phyloP scores from a whole-genome alignment of 2,888 invertebrate genomes.

The Leptarthrus brevirostris region DNA sequence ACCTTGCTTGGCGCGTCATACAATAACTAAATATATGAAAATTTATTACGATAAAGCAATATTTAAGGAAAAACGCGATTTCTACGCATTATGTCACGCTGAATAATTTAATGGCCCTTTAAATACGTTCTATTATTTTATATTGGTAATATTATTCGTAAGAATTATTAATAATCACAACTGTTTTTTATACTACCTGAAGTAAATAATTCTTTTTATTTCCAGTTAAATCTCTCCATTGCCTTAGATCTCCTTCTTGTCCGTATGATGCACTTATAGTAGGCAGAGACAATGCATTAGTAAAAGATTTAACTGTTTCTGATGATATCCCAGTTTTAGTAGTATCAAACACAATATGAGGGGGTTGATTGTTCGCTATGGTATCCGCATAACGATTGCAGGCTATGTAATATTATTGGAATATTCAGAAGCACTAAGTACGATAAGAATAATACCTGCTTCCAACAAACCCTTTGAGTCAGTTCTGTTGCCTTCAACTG shows the following conservation, averaged over 20 bases:
- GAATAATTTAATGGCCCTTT: too few relatives aligned
- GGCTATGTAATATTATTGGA: constrained; percentile 71
- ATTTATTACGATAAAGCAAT: too few relatives aligned
- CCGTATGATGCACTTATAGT: constrained; percentile 89
- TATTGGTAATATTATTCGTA: too few relatives aligned
- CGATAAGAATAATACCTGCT: constrained; percentile 68
- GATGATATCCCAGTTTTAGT: constrained; percentile 84
- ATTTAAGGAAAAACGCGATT: too few relatives aligned
- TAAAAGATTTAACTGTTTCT: constrained; percentile 87
- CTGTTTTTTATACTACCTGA: constrained; percentile 67
- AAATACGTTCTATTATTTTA: too few relatives aligned
- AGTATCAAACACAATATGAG: constrained; percentile 84
- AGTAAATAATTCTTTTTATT: constrained; percentile 81
- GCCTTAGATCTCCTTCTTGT: constrained; percentile 82
- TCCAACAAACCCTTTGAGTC: constrained; percentile 79
- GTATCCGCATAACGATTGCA: constrained; percentile 79
- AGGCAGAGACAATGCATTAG: constrained; percentile 81
- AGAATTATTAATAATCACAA: not conserved
- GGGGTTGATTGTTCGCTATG: constrained; percentile 73
- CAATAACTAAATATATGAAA: too few relatives aligned
- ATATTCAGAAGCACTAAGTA: too few relatives aligned
- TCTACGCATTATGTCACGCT: too few relatives aligned
- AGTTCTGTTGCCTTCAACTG: constrained; percentile 77
- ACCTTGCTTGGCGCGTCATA: too few relatives aligned
- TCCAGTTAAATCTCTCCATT: constrained; percentile 81